A percentile compares a stretch with the other conserved stretches of the same genome.
Evolutionary conservation across 2,888 invertebrate species (phyloP).

Genomic region (Meloe dianella): DNA sequence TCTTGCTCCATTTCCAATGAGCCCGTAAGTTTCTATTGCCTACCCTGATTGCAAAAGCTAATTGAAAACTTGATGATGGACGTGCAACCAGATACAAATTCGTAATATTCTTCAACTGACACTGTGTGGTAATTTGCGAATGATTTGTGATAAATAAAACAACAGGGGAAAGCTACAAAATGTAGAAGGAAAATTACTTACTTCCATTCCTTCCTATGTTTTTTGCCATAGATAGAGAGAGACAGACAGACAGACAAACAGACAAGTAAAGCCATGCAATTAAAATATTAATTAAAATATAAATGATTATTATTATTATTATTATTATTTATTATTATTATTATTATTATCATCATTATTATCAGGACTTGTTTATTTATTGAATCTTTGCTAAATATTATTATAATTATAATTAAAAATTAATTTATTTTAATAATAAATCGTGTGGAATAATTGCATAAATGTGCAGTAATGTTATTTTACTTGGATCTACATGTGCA

Average conservation of each 20-base stretch:
- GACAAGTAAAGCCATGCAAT: conserved; percentile 60
- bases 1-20: too few relatives aligned
- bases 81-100: not conserved
- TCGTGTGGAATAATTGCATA: not conserved
- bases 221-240: conserved; percentile 55
- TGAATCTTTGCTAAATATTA: not conserved
- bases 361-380: conserved; percentile 5
- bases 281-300: not conserved
- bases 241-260: conserved; percentile 41
- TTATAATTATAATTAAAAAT: not conserved
- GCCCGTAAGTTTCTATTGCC: too few relatives aligned
- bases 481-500: not conserved
- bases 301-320: conserved; percentile 14
- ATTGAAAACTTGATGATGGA: too few relatives aligned
- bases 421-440: conserved; percentile 3
- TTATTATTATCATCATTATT: conserved; percentile 17
- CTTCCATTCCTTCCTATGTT: conserved; percentile 62
- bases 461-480: not conserved
- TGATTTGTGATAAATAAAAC: conserved; percentile 11
- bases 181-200: conserved; percentile 52
- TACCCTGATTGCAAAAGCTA: too few relatives aligned
- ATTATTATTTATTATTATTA: conserved; percentile 15
- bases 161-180: conserved; percentile 14
- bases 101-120: conserved; percentile 15
- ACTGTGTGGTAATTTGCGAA: conserved; percentile 20